Percentiles rank a stretch among this genome's conserved stretches.
These are phyloP conservation scores for Lepidochrysops patricia DNA, from an alignment of 2,888 invertebrate genomes.

Conservation along the genomic window DNA sequence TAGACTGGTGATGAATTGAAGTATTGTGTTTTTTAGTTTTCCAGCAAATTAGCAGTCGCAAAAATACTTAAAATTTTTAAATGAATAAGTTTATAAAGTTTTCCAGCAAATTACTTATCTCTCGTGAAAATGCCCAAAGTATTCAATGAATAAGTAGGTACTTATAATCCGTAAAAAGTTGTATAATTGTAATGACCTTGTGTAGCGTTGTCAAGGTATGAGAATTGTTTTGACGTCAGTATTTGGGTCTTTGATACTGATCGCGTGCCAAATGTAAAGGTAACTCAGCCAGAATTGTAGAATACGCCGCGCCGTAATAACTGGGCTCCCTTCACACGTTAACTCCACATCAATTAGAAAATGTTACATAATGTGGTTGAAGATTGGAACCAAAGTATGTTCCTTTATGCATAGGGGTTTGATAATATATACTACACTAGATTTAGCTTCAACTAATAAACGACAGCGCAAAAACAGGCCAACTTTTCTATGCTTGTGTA, in stretches of 20 bases:
- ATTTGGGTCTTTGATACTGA: background rate
- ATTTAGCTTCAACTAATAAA: no score
- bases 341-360: background rate
- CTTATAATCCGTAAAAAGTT: background rate
- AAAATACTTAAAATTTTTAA: no score
- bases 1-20: background rate
- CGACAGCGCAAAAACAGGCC: no score
- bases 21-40: background rate
- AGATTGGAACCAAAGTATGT: background rate
- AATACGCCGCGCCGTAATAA: background rate
- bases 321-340: background rate
- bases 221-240: conserved; percentile 2
- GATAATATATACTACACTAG: no score
- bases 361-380: background rate
- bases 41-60: no score
- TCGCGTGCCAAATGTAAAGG: conserved; percentile 1
- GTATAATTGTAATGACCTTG: background rate
- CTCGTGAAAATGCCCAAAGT: background rate
- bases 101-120: no score
- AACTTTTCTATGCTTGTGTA: no score
- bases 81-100: no score
- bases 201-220: conserved; percentile 1
- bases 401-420: no score
- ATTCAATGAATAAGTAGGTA: background rate
- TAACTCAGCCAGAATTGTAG: background rate